Percentiles rank a stretch among this genome's conserved stretches.
phyloP scores from a whole-genome alignment of 2,113 vertebrate species.

The Stigmatopora argus region DNA sequence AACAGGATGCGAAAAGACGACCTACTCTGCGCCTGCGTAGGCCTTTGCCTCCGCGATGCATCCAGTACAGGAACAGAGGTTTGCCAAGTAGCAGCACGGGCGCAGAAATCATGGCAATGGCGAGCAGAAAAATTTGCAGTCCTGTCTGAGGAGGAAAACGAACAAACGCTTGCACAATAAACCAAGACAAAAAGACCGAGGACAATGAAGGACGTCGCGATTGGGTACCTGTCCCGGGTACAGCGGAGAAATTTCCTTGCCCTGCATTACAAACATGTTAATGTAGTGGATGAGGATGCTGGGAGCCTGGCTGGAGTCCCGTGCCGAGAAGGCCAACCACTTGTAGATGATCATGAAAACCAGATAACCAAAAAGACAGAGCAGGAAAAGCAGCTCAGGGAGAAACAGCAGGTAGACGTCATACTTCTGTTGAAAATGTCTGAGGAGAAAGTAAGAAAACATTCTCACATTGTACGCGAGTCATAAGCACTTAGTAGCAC shows the following conservation, averaged over 20 bases:
- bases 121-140: slow-evolving; percentile 81
- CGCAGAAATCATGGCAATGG: slow-evolving; percentile 78
- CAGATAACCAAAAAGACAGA: slow-evolving; percentile 92
- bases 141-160: slow-evolving; percentile 61
- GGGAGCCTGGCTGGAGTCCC: slow-evolving; percentile 78
- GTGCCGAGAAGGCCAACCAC: slow-evolving; percentile 81
- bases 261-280: slow-evolving; percentile 89
- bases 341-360: slow-evolving; percentile 93
- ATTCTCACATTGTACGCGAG: background rate
- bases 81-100: slow-evolving; percentile 90
- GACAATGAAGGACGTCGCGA: too few species aligned
- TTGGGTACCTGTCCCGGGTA: slow-evolving; percentile 80
- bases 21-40: slow-evolving; percentile 82
- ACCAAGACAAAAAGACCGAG: background rate
- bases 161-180: slow-evolving; percentile 6
- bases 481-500: background rate
- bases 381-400: slow-evolving; percentile 90
- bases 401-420: slow-evolving; percentile 86
- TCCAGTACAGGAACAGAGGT: slow-evolving; percentile 88
- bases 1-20: background rate
- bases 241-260: slow-evolving; percentile 59
- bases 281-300: slow-evolving; percentile 96
- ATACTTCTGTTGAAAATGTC: slow-evolving; percentile 86
- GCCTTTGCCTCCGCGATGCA: slow-evolving; percentile 79
- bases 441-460: slow-evolving; percentile 44